phyloP scores from a whole-genome alignment of 2,113 vertebrate genomes.

The Megaceryle maxima region DNA sequence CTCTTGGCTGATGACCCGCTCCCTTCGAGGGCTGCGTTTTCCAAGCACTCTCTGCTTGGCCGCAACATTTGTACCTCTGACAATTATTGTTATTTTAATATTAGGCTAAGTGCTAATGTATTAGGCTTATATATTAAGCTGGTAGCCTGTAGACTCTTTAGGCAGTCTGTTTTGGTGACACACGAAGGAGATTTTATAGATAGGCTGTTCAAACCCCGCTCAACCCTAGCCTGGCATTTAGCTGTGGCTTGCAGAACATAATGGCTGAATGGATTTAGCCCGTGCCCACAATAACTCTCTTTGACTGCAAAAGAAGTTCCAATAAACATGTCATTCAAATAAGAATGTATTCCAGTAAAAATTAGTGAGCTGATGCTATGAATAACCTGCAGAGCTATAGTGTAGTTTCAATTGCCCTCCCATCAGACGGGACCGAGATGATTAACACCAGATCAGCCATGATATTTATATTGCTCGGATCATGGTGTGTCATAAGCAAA shows the following conservation, averaged over 20 bases:
- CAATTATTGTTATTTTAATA: constrained; percentile 51
- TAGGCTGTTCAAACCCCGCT: not conserved
- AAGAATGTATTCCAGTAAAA: not conserved
- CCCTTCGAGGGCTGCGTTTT: not conserved
- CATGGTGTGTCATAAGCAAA: constrained; percentile 31
- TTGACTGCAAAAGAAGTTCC: constrained; percentile 14
- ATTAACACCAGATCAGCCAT: constrained; percentile 18
- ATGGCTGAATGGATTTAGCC: constrained; percentile 7
- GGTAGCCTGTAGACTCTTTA: constrained; percentile 12
- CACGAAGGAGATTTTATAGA: constrained; percentile 34
- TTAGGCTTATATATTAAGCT: constrained; percentile 37
- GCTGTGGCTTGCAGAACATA: not conserved
- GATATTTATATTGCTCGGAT: constrained; percentile 6
- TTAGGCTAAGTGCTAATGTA: constrained; percentile 23
- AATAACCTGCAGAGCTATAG: constrained; percentile 49
- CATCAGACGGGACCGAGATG: not conserved
- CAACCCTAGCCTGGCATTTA: constrained; percentile 9
- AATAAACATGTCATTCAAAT: constrained; percentile 47
- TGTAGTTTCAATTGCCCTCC: not conserved
- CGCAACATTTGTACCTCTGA: constrained; percentile 8
- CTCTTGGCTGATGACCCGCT: constrained; percentile 40
- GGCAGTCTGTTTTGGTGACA: constrained; percentile 7
- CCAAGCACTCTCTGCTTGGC: not conserved
- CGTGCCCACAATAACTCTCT: constrained; percentile 40
- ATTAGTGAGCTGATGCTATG: constrained; percentile 39